phyloP scores from a whole-genome alignment of 2,113 vertebrate species.

The Chloroceryle aenea region DNA sequence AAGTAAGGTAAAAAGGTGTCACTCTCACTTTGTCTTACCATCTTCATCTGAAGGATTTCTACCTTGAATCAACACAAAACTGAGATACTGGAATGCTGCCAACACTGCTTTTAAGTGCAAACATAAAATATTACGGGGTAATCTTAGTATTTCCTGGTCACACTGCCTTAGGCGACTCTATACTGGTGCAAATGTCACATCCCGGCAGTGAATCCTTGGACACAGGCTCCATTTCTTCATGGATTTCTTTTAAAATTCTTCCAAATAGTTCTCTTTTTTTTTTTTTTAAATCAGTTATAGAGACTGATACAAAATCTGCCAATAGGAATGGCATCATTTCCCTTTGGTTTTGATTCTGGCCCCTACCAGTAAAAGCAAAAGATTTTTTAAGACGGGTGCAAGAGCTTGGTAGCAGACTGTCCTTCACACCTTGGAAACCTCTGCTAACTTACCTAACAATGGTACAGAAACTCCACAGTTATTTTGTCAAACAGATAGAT shows the following conservation, averaged over 20 bases:
- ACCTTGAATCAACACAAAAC: not conserved
- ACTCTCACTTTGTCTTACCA: not conserved
- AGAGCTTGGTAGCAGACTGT: not conserved
- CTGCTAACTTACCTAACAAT: not conserved
- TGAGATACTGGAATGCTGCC: not conserved
- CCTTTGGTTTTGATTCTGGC: not conserved
- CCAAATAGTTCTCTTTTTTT: conserved; percentile 17
- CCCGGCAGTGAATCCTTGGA: conserved; percentile 6
- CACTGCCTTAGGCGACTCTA: not conserved
- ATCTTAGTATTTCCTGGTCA: conserved; percentile 51
- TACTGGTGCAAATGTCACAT: conserved; percentile 19
- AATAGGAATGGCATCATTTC: not conserved
- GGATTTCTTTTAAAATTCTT: conserved; percentile 21
- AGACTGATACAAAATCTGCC: not conserved
- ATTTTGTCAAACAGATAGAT: not conserved
- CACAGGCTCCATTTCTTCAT: not conserved
- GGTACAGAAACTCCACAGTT: not conserved
- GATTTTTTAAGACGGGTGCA: not conserved
- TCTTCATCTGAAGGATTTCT: not conserved
- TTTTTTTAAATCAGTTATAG: not conserved
- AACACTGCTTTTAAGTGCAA: conserved; percentile 47
- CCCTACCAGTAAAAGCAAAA: not conserved
- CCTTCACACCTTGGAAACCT: not conserved
- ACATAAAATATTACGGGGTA: conserved; percentile 39
- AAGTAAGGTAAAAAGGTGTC: not conserved